Evolutionary conservation across 1,140 invertebrate genomes (phyloP), one percentile per base, ranked within the genome.

Genomic region (Agrilus planipennis): DNA sequence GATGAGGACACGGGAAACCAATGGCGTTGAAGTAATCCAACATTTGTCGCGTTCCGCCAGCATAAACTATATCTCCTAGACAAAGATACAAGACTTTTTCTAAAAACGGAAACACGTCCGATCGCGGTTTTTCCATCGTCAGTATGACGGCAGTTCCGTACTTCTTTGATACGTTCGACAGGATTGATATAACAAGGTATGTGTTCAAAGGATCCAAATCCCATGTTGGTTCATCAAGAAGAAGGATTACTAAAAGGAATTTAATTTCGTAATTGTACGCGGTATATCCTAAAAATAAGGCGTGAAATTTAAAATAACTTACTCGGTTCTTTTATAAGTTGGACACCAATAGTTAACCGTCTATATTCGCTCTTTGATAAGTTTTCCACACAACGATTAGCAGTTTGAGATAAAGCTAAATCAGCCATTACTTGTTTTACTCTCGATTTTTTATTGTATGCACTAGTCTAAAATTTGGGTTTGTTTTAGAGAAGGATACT

Each of bases 111-210:
- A 93, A 82, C 1, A 94, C 89, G 59, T 94, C 89, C 23, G 89
- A 92, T 40, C 87, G 70, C 0, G 90, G 90, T 51, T 91, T 91
- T 52, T 93, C 89, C 79, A 92, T 85, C 0, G 88, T 92, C 0
- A 93, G 58, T 15, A 93, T 70, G 3, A 93, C 84, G 4, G 89
- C 85, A 11, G 87, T 80, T 4, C 86, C 84, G 45, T 88, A 84
- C 55, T 90, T 89, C 46, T 89, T 89, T 2, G 88, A 87, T 22
- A 89, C 86, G 50, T 90, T 91, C 30, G 87, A 89, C 6, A 93
- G 64, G 61, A 92, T 93, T 0, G 89, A 93, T 15, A 93, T 79
- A 2, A 94, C 79, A 27, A 94, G 70, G 58, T 93, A 94, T 1
- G 89, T 90, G 49, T 91, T 89, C 7, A 94, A 59, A 0, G 89